Evolutionary conservation across 2,797 vertebrate genomes (phyloP), one percentile per base, ranked within the genome.

Genomic region (Betta splendens): DNA sequence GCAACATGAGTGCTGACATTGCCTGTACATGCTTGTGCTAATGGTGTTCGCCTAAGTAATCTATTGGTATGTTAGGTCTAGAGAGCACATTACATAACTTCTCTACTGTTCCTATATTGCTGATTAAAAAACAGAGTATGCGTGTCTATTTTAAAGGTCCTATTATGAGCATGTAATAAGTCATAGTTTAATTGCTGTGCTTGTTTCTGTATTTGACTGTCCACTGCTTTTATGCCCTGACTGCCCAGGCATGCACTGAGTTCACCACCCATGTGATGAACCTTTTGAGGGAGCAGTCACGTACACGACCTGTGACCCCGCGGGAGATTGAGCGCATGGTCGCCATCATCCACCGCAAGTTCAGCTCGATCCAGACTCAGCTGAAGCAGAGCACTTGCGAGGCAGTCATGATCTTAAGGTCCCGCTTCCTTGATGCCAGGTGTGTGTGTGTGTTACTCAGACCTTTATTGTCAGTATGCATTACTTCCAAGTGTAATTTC

Each of bases 201-300:
- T 7, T 29, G 2, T 25, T 32, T 40, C 32, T 59, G 22, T 47
- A 21, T 37, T 44, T 78, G 50, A 63, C 54, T 46, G 43, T 60
- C 16, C 10, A 3, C 28, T 1, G n/a, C 17, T 42, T 18, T 18
- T 2, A 0, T 48, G 9, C 16, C 25, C 5, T 13, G n/a, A 9
- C 11, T 7, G 2, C 25, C 17, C 77, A 96, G 94, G 95, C 95
- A 0, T 97, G 95, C 80, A 96, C 94, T 0, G 95, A 97, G 87
- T 97, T 97, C 86, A 96, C 95, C 0, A 96, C 95, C 5, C 95
- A 96, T 0, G 95, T 96, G 64, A 97, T 97, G 95, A 97, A 97
- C 81, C 92, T 97, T 71, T 89, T 97, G 77, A 85, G 95, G 69
- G 95, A 97, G 72, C 95, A 97, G 92, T 95, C 94, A 1, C 94